These are phyloP conservation scores for Cardinalis cardinalis DNA, from an alignment of 2,113 vertebrate genomes.

Conservation along the genomic window DNA sequence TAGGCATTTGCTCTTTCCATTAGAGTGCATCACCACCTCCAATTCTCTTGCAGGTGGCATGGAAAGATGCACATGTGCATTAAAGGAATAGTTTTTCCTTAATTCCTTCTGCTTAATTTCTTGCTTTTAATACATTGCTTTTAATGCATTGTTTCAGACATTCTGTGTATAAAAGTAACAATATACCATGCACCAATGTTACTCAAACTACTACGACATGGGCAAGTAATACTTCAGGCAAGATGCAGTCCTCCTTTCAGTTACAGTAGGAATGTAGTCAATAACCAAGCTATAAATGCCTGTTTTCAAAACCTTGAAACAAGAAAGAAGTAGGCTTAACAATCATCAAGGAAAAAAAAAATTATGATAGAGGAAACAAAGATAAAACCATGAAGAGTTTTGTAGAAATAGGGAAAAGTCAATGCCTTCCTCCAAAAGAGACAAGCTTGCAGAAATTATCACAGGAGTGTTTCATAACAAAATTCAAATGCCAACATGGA, in stretches of 20 bases:
- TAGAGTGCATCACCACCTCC: not conserved
- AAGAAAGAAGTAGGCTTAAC: not conserved
- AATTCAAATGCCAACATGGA: conserved; percentile 45
- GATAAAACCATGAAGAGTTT: conserved; percentile 53
- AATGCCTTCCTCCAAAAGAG: conserved; percentile 45
- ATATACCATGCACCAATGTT: not conserved
- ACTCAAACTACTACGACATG: not conserved
- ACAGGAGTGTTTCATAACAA: conserved; percentile 64
- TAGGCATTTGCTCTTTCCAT: not conserved
- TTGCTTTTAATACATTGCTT: not conserved
- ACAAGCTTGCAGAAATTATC: conserved; percentile 59
- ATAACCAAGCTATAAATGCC: not conserved
- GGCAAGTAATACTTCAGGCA: not conserved
- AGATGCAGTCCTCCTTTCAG: not conserved
- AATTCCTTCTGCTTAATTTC: not conserved
- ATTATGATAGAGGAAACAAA: conserved; percentile 3
- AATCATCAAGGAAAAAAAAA: not conserved
- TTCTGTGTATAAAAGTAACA: not conserved
- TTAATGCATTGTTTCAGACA: conserved; percentile 7
- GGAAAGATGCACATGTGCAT: not conserved
- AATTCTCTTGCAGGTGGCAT: not conserved
- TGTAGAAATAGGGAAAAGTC: conserved; percentile 60
- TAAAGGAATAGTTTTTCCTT: not conserved
- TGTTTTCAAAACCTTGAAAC: not conserved
- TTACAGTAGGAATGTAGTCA: not conserved